A percentile compares a stretch with the other conserved stretches of the same genome.
Evolutionary conservation across 2,113 vertebrate genomes (phyloP).

Genomic region (Corythoichthys haematopterus): DNA sequence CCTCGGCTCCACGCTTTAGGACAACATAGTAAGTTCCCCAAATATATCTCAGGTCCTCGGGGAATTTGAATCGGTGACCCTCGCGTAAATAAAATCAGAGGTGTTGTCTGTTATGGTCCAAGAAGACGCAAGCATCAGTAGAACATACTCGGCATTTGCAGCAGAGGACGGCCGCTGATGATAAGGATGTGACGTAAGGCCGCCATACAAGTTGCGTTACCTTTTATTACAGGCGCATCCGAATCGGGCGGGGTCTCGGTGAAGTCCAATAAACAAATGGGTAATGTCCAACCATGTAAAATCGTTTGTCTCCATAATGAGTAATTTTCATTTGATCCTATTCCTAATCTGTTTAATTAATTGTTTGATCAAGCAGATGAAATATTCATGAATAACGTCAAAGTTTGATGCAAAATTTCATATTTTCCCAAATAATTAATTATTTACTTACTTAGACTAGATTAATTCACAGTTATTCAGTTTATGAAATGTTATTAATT

Average conservation of each 20-base stretch:
- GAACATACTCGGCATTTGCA: constrained; percentile 68
- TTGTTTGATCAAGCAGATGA: no score
- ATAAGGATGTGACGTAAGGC: constrained; percentile 77
- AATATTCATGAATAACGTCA: no score
- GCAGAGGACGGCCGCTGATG: constrained; percentile 70
- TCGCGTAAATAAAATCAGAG: constrained; percentile 18
- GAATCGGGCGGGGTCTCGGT: constrained; percentile 74
- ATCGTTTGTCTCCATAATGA: no score
- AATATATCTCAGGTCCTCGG: constrained; percentile 4
- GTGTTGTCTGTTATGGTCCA: constrained; percentile 31
- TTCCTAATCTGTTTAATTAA: no score
- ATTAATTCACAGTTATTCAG: no score
- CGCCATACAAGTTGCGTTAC: constrained; percentile 66
- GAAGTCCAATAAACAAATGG: constrained; percentile 29
- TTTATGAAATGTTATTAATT: no score
- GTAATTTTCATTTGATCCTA: neutral
- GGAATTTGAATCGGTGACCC: constrained; percentile 30
- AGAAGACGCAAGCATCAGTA: constrained; percentile 36
- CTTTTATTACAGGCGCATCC: constrained; percentile 78
- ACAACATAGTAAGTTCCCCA: neutral
- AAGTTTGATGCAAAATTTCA: no score
- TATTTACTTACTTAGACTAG: no score
- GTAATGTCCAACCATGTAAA: neutral
- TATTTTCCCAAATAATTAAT: no score
- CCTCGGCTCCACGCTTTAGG: neutral